Conservation (phyloP, 2,113 vertebrate species). For the Dromaius novaehollandiae region DNA sequence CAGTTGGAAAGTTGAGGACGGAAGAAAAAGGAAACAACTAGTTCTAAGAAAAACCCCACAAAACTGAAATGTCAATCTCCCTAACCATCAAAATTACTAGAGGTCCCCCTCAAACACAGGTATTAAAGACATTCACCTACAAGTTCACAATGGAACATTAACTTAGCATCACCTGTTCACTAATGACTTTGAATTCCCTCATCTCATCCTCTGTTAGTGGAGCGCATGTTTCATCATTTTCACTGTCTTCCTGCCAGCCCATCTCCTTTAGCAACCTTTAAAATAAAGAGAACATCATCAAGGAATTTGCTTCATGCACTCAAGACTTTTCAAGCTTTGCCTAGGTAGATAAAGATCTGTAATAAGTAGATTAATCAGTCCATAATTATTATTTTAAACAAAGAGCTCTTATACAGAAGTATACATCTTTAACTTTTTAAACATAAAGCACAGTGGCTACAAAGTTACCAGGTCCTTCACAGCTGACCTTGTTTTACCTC, state of each 20-base stretch:
- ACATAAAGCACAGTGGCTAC: neutral
- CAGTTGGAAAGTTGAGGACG: neutral
- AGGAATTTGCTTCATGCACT: neutral
- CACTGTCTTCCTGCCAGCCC: slow-evolving; percentile 86
- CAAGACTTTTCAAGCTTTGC: neutral
- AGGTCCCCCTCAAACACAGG: neutral
- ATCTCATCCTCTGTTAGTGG: slow-evolving; percentile 87
- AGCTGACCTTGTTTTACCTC: neutral
- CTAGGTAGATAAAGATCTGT: neutral
- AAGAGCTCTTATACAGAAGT: neutral
- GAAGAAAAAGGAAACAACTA: neutral
- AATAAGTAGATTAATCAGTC: neutral
- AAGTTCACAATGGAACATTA: neutral
- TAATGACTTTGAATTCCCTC: slow-evolving; percentile 82
- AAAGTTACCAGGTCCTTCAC: neutral
- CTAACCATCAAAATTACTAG: neutral
- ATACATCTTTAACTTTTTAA: neutral
- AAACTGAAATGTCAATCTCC: neutral
- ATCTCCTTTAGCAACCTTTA: slow-evolving; percentile 84
- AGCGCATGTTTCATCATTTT: slow-evolving; percentile 84
- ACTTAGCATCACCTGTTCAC: slow-evolving; percentile 77
- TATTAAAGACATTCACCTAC: neutral
- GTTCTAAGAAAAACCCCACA: neutral
- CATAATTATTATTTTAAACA: neutral
- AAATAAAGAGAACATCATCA: neutral